These are phyloP conservation scores for Archaeoteleia sp. DNA, from an alignment of 2,888 invertebrate species.

Conservation along the genomic window DNA sequence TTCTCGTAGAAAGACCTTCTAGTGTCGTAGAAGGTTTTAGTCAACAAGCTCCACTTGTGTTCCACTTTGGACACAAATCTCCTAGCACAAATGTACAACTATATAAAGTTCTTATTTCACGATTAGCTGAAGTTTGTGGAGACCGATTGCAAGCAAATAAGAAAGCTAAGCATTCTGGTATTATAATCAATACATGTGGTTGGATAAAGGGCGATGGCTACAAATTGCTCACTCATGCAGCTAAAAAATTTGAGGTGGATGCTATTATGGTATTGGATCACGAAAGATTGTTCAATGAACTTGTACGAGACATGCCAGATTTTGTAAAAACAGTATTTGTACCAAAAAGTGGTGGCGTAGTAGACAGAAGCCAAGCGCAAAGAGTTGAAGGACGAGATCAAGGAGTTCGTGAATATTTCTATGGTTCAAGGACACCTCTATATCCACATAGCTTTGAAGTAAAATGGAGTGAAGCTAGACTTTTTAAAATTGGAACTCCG, in stretches of 20 bases:
- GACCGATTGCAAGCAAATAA: slow-evolving; percentile 91
- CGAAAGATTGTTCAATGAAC: slow-evolving; percentile 95
- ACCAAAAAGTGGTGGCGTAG: slow-evolving; percentile 98
- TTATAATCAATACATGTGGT: slow-evolving; percentile 97
- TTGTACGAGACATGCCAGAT: slow-evolving; percentile 93
- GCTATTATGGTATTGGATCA: slow-evolving; percentile 97
- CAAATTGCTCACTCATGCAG: slow-evolving; percentile 88
- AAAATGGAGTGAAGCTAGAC: slow-evolving; percentile 90
- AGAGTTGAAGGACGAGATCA: slow-evolving; percentile 86
- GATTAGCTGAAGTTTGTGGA: slow-evolving; percentile 89
- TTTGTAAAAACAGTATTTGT: slow-evolving; percentile 93
- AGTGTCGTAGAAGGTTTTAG: slow-evolving; percentile 97
- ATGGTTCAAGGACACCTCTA: slow-evolving; percentile 87
- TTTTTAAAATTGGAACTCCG: slow-evolving; percentile 96
- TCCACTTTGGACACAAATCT: slow-evolving; percentile 92
- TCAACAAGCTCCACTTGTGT: slow-evolving; percentile 93
- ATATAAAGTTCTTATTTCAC: slow-evolving; percentile 88
- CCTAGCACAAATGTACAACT: slow-evolving; percentile 87
- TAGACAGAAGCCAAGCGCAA: slow-evolving; percentile 85
- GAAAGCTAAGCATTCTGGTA: slow-evolving; percentile 90
- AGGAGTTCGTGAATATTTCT: slow-evolving; percentile 95
- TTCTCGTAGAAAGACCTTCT: slow-evolving; percentile 93
- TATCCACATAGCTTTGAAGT: slow-evolving; percentile 97
- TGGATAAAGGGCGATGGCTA: slow-evolving; percentile 97
- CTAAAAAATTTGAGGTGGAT: slow-evolving; percentile 96